phyloP scores from a whole-genome alignment of 2,888 invertebrate genomes.

The Chalcis sispes region DNA sequence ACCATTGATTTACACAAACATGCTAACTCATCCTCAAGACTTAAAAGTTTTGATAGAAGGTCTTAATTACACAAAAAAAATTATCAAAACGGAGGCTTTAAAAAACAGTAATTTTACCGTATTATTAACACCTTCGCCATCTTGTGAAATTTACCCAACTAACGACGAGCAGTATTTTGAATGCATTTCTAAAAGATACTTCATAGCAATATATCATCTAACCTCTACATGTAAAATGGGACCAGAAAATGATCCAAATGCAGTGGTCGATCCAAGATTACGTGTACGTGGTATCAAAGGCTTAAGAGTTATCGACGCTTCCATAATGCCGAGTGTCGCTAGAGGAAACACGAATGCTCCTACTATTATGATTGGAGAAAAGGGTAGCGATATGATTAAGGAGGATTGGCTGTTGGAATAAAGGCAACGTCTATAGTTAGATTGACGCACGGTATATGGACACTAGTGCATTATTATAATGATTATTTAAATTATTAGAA shows the following conservation, averaged over 20 bases:
- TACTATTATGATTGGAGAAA: constrained; percentile 84
- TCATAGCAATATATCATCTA: constrained; percentile 81
- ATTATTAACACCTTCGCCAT: constrained; percentile 77
- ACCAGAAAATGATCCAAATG: constrained; percentile 77
- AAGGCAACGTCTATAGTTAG: too few relatives aligned
- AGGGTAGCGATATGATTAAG: constrained; percentile 81
- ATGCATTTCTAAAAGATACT: constrained; percentile 79
- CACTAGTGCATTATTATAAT: too few relatives aligned
- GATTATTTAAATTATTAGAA: too few relatives aligned
- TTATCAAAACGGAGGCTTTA: constrained; percentile 79
- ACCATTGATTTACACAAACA: constrained; percentile 83
- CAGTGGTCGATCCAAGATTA: constrained; percentile 81
- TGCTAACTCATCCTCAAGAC: constrained; percentile 80
- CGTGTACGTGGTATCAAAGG: constrained; percentile 77
- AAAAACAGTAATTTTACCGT: constrained; percentile 78
- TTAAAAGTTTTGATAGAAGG: constrained; percentile 79
- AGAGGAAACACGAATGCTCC: constrained; percentile 82
- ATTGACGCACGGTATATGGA: too few relatives aligned
- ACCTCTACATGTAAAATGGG: constrained; percentile 84
- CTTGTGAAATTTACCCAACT: constrained; percentile 76
- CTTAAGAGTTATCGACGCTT: constrained; percentile 81
- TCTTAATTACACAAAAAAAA: constrained; percentile 77
- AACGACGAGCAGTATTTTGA: constrained; percentile 81
- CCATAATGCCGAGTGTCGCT: constrained; percentile 81
- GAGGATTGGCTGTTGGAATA: constrained; percentile 76